A percentile compares a stretch with the other conserved stretches of the same genome.
phyloP scores from a whole-genome alignment of 2,888 invertebrate genomes.

The Sphecodes monilicornis region DNA sequence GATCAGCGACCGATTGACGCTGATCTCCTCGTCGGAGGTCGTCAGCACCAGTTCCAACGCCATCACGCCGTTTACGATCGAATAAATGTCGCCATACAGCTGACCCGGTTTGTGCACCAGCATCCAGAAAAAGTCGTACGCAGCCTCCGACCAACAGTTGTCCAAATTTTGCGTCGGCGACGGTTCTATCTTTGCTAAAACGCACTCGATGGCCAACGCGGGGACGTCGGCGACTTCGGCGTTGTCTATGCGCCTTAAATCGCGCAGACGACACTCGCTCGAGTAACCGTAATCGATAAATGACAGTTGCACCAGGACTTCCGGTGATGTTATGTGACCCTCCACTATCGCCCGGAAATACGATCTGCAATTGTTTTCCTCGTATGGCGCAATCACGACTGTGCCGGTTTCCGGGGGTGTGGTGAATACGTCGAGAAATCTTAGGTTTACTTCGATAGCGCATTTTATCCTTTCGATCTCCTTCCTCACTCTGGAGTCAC shows the following conservation, averaged over 20 bases:
- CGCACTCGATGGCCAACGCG: conserved; percentile 90
- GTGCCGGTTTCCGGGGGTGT: conserved; percentile 84
- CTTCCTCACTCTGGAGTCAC: conserved; percentile 84
- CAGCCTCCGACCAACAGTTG: conserved; percentile 88
- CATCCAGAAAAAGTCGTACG: conserved; percentile 85
- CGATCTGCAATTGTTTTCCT: conserved; percentile 78
- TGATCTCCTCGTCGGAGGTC: conserved; percentile 76
- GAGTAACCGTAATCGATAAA: conserved; percentile 93
- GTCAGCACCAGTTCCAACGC: conserved; percentile 87
- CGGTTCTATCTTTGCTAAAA: conserved; percentile 90
- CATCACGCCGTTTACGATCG: conserved; percentile 91
- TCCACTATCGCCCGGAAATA: conserved; percentile 78
- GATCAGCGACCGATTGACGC: conserved; percentile 89
- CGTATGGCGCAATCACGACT: conserved; percentile 87
- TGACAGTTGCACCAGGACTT: conserved; percentile 86
- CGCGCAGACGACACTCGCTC: conserved; percentile 85
- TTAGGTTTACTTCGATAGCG: conserved; percentile 56
- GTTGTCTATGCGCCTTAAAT: conserved; percentile 77
- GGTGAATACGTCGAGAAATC: conserved; percentile 67
- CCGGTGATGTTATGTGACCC: conserved; percentile 37
- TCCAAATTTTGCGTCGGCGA: conserved; percentile 86
- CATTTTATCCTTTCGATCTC: conserved; percentile 81
- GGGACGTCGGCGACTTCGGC: conserved; percentile 79
- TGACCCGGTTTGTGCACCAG: conserved; percentile 79
- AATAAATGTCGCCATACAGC: conserved; percentile 87